Base-by-base conservation (phyloP, 2,113 vertebrate genomes). In the Lathamus discolor region DNA sequence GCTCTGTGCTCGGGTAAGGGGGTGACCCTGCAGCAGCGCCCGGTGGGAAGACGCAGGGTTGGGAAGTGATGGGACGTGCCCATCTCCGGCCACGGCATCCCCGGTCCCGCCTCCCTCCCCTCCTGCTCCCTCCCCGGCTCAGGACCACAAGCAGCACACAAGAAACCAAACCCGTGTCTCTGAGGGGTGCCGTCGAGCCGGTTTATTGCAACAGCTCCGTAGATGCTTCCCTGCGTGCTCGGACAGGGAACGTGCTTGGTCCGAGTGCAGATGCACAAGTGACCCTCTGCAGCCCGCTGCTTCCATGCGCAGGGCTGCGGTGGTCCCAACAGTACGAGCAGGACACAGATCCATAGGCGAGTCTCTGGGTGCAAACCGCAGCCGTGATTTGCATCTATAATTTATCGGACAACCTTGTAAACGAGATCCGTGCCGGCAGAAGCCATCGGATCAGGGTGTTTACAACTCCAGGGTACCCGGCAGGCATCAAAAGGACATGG, bases 191-290 rank as follows among this genome's bases (percentile, higher is more conserved):
- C 77, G 20, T 79, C 84, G 95, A 92, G 64, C 92, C 49, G 66
- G 59, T 97, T 98, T 97, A 98, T 97, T 97, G 73, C 93, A 83
- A 94, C 96, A 95, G 95, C 97, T 96, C 94, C 44, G 6, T 66
- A 78, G 95, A 94, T 92, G 97, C 89, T 54, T 88, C 95, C 81
- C 92, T 43, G 67, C 70, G 28, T 61, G 91, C 94, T 93, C 82
- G 41, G 64, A 11, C 93, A 77, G 35, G 91, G 74, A 77, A 96
- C 91, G 92, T 85, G 95, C 95, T 97, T 92, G 84, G 79, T 97
- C 93, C 92, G 39, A 95, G 94, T 78, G 92, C 96, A 74, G 54
- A 67, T 2, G 9, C 96, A 73, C 70, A 80, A 77, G 81, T 7
- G 77, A 73, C 92, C 74, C n/a, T 27, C 69, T n/a, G 69, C 46